Conservation (phyloP, 2,113 vertebrate genomes). For the Chlamydotis undulata region DNA sequence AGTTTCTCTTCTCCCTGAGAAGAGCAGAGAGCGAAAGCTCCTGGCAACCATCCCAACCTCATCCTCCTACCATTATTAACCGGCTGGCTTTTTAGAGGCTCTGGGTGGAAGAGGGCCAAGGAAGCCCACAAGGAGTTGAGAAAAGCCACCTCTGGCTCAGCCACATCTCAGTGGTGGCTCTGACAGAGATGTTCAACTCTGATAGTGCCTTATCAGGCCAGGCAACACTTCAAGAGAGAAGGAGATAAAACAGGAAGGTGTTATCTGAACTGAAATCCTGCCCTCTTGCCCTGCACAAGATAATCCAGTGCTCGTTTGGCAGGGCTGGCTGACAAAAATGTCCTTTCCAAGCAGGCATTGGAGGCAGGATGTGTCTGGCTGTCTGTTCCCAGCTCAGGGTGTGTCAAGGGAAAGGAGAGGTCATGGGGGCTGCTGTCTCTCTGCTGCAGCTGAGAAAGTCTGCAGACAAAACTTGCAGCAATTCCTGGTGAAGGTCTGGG, state of each 20-base stretch:
- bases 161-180: background rate
- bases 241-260: background rate
- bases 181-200: background rate
- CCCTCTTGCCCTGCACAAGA: background rate
- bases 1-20: background rate
- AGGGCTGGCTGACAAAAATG: background rate
- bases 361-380: background rate
- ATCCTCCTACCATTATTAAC: background rate
- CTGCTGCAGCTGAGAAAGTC: background rate
- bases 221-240: background rate
- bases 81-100: background rate
- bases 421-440: background rate
- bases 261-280: background rate
- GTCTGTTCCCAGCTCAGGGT: background rate
- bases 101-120: background rate
- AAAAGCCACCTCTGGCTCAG: background rate
- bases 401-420: background rate
- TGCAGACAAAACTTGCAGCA: background rate
- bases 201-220: background rate
- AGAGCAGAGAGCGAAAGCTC: background rate
- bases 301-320: background rate
- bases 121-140: background rate
- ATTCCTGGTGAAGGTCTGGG: background rate
- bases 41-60: background rate
- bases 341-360: background rate